Conservation (phyloP, 1,140 invertebrate species). For the Dryas iulia region DNA sequence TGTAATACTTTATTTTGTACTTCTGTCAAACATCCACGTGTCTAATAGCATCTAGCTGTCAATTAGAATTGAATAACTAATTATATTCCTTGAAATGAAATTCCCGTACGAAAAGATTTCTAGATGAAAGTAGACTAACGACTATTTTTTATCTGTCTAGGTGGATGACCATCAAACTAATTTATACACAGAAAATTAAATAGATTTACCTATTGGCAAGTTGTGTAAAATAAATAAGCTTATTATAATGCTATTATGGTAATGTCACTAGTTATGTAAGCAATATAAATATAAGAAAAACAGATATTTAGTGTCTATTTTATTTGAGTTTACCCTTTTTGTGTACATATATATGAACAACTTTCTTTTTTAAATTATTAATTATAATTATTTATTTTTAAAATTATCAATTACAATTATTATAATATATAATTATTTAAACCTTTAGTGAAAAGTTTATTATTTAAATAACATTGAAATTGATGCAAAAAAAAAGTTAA, state of each 20-base stretch:
- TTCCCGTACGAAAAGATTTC: slow-evolving; percentile 50
- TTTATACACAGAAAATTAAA: slow-evolving; percentile 79
- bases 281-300: slow-evolving; percentile 78
- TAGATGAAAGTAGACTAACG: slow-evolving; percentile 76
- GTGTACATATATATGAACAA: neutral
- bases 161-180: slow-evolving; percentile 78
- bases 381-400: too few species aligned
- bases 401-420: too few species aligned
- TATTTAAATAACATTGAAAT: neutral
- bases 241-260: slow-evolving; percentile 79
- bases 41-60: slow-evolving; percentile 73
- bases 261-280: slow-evolving; percentile 80
- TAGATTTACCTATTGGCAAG: slow-evolving; percentile 78
- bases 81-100: slow-evolving; percentile 78
- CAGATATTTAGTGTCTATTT: slow-evolving; percentile 36
- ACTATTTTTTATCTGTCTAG: slow-evolving; percentile 79
- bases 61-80: slow-evolving; percentile 71
- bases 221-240: slow-evolving; percentile 80
- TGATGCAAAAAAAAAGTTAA: neutral
- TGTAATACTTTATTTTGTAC: slow-evolving; percentile 74
- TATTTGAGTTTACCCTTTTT: slow-evolving; percentile 22
- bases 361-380: too few species aligned
- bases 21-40: slow-evolving; percentile 72
- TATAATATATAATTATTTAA: too few species aligned
- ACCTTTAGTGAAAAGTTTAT: too few species aligned